Base-by-base conservation (phyloP, 2,797 vertebrate species). In the Macropodus opercularis region DNA sequence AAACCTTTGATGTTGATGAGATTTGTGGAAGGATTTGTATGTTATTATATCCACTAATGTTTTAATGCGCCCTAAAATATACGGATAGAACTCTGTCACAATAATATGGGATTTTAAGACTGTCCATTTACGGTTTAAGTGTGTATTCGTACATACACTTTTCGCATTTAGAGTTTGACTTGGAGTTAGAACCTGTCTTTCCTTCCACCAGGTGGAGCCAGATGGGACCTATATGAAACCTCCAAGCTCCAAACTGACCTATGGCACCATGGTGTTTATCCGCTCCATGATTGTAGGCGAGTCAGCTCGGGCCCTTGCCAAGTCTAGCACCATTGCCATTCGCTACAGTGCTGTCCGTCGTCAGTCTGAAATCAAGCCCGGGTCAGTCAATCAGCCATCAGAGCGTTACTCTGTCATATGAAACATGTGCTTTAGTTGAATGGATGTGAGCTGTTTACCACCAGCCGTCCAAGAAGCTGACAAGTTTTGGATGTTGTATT, bases 231-330 rank as follows among this genome's bases (percentile, higher is more conserved):
- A 99, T 0, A 52, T 95, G 86, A 97, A 97, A 39, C 98, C 98
- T 2, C 75, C 96, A 10, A 99, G 92, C 75, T 90, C 94, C 85
- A 99, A 98, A 82, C 91, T 99, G 76, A 98, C 96, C 2, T 99
- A 99, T 0, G 96, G 98, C 48, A 99, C 97, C 79, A 98, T 99
- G 98, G 97, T 99, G 63, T 99, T 99, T 36, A 93, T 98, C 85
- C 94, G 97, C 22, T 95, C 97, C 19, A 80, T 95, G 77, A 96
- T 99, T 0, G 97, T 99, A 3, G 93, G 94, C 0, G 91, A 93
- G 24, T 91, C 98, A 0, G 94, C 93, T 21, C 81, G 64, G 1
- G 82, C 81, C 6, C 89, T 99, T 8, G 89, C 95, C 12, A 94
- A 95, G 26, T 83, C 95, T 0, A 96, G 94, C 79, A 98, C 95